Conservation (phyloP, 1,140 invertebrate species). For the Bombus confusus region DNA sequence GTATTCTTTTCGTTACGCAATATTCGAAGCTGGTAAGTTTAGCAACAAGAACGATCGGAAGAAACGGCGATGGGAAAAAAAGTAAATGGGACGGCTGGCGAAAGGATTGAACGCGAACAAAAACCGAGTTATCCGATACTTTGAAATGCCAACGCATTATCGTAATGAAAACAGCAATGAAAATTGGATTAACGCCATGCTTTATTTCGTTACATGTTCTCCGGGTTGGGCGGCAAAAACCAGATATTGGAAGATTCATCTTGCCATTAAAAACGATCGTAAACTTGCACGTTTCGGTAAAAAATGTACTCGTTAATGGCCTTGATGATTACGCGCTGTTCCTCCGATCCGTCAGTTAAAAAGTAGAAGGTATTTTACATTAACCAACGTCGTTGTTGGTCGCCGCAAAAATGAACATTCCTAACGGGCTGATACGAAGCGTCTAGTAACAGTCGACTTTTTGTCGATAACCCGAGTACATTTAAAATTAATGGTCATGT, state of each 20-base stretch:
- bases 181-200: conserved; percentile 29
- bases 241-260: conserved; percentile 33
- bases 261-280: conserved; percentile 36
- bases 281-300: conserved; percentile 13
- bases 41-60: neutral
- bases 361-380: conserved; percentile 11
- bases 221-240: neutral
- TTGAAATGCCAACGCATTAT: neutral
- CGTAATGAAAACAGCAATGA: conserved; percentile 19
- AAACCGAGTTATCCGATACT: neutral
- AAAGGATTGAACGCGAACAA: neutral
- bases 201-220: conserved; percentile 12
- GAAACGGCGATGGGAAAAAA: neutral
- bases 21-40: neutral
- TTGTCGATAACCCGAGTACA: neutral
- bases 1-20: neutral
- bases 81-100: neutral
- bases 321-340: conserved; percentile 33
- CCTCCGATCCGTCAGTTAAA: conserved; percentile 1
- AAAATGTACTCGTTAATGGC: conserved; percentile 35
- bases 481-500: neutral
- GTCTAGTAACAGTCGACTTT: neutral
- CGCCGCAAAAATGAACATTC: neutral
- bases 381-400: neutral
- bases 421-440: neutral